These are phyloP conservation scores for Natrix natrix DNA, from an alignment of 2,797 vertebrate genomes.

Conservation along the genomic window DNA sequence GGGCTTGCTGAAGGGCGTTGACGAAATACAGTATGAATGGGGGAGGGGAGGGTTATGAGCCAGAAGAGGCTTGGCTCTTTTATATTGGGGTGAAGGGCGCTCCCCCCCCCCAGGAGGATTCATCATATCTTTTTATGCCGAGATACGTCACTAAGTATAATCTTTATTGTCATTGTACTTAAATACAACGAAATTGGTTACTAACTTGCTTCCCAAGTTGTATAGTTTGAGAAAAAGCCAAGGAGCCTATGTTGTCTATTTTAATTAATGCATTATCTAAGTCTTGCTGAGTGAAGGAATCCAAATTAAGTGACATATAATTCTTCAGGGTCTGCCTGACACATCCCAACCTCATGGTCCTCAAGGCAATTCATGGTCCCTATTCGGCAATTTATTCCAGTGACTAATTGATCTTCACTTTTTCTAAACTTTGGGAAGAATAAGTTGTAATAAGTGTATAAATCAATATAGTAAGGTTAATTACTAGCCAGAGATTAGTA, in stretches of 20 bases:
- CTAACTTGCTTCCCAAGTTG: background rate
- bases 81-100: background rate
- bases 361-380: background rate
- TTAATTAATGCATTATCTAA: background rate
- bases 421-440: background rate
- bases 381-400: background rate
- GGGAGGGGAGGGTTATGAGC: background rate
- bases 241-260: background rate
- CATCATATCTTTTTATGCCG: too few relatives aligned
- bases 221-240: background rate
- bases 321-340: background rate
- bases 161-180: too few relatives aligned
- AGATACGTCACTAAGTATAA: background rate
- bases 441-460: background rate
- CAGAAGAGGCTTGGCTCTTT: background rate
- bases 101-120: too few relatives aligned
- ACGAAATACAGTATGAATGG: background rate
- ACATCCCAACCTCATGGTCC: background rate
- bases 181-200: background rate
- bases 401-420: background rate
- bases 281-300: background rate
- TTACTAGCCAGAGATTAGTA: background rate
- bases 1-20: background rate
- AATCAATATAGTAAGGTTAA: background rate
- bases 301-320: background rate